Conservation (phyloP, 2,113 vertebrate genomes). For the Stegostoma tigrinum region DNA sequence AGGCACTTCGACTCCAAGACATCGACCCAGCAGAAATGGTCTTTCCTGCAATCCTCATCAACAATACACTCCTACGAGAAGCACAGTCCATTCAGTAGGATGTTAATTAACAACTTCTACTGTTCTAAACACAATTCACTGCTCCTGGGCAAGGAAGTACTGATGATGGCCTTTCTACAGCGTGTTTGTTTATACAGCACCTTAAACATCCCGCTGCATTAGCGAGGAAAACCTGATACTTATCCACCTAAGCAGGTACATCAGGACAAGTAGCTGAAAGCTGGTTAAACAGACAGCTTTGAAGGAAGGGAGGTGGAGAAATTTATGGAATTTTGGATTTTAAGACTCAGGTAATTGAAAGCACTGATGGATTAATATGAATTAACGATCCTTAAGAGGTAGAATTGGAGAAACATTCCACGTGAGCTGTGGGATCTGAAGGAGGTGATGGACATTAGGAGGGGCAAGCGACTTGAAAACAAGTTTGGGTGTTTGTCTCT, state of each 20-base stretch:
- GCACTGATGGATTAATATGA: not conserved
- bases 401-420: not conserved
- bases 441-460: not conserved
- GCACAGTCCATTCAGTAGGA: not conserved
- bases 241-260: not conserved
- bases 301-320: not conserved
- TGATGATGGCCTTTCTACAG: not conserved
- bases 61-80: conserved; percentile 70
- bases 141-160: not conserved
- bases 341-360: not conserved
- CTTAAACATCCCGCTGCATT: not conserved
- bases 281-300: not conserved
- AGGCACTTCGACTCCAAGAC: conserved; percentile 66
- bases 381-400: not conserved
- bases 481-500: no score
- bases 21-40: conserved; percentile 68
- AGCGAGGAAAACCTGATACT: not conserved
- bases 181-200: not conserved
- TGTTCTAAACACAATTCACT: not conserved
- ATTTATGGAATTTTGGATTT: not conserved
- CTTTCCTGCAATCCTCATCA: conserved; percentile 71
- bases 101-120: not conserved
- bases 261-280: not conserved
- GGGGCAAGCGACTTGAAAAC: not conserved
- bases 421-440: not conserved